Evolutionary conservation across 1,140 invertebrate genomes (phyloP).

Genomic region (Maniola jurtina): DNA sequence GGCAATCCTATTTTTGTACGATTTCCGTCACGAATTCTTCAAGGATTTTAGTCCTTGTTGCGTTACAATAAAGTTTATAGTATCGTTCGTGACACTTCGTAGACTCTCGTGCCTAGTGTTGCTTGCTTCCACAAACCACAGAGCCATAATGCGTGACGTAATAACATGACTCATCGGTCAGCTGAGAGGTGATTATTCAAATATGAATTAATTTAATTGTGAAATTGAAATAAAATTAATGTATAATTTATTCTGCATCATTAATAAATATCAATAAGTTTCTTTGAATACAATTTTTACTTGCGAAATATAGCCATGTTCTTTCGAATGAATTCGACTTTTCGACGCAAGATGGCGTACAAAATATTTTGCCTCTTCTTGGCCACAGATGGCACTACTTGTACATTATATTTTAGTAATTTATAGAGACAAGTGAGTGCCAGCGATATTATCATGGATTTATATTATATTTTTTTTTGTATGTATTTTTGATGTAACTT

Average conservation of each 20-base stretch:
- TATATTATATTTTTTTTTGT: no score
- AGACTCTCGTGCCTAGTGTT: slow-evolving; percentile 42
- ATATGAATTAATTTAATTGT: neutral
- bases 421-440: no score
- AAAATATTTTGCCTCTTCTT: neutral
- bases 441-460: no score
- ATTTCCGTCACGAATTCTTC: slow-evolving; percentile 63
- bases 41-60: slow-evolving; percentile 57
- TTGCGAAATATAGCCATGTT: no score
- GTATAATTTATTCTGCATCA: neutral
- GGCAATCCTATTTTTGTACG: slow-evolving; percentile 76
- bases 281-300: neutral
- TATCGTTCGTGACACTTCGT: slow-evolving; percentile 40
- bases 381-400: slow-evolving; percentile 6
- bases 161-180: slow-evolving; percentile 34
- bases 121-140: slow-evolving; percentile 25
- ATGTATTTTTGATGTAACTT: no score
- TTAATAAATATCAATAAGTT: no score
- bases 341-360: slow-evolving; percentile 30
- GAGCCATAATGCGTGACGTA: slow-evolving; percentile 29
- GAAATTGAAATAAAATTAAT: neutral
- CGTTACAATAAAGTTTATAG: slow-evolving; percentile 55
- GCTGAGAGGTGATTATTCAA: neutral
- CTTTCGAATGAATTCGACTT: slow-evolving; percentile 12
- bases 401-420: neutral